Percentiles rank a stretch among this genome's conserved stretches.
Conservation (phyloP, 35 echinoderm and acorn worm genomes). For the Apostichopus parvimensis region DNA sequence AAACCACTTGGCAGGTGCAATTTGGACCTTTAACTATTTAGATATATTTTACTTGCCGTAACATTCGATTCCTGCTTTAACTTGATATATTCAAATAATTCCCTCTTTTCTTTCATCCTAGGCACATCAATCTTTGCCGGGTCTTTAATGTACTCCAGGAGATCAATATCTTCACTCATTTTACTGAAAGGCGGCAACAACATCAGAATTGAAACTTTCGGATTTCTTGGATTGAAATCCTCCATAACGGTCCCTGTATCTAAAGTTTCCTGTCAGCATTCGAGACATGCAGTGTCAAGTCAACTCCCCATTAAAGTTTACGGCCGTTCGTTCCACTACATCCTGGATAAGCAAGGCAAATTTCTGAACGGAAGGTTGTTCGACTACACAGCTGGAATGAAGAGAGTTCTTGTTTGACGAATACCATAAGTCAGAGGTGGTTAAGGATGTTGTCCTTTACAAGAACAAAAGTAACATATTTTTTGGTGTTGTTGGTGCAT, state of each 20-base stretch:
- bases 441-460: constrained; percentile 81
- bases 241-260: constrained; percentile 73
- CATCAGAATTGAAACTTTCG: constrained; percentile 65
- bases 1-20: too few relatives aligned
- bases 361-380: constrained; percentile 87
- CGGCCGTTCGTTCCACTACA: constrained; percentile 71
- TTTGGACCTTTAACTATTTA: too few relatives aligned
- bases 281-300: constrained; percentile 50
- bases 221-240: constrained; percentile 71
- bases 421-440: constrained; percentile 61
- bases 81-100: too few relatives aligned
- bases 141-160: constrained; percentile 63
- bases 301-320: constrained; percentile 93
- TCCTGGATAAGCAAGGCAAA: constrained; percentile 86
- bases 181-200: constrained; percentile 81
- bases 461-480: constrained; percentile 57
- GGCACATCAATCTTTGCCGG: constrained; percentile 64
- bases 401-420: constrained; percentile 46
- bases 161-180: constrained; percentile 68
- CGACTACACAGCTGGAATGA: constrained; percentile 79
- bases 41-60: too few relatives aligned
- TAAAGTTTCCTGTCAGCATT: constrained; percentile 74
- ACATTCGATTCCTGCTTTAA: too few relatives aligned
- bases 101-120: background rate
- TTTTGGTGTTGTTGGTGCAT: constrained; percentile 71